Evolutionary conservation across 2,888 invertebrate species (phyloP).

Genomic region (Cantharis flavilabris): DNA sequence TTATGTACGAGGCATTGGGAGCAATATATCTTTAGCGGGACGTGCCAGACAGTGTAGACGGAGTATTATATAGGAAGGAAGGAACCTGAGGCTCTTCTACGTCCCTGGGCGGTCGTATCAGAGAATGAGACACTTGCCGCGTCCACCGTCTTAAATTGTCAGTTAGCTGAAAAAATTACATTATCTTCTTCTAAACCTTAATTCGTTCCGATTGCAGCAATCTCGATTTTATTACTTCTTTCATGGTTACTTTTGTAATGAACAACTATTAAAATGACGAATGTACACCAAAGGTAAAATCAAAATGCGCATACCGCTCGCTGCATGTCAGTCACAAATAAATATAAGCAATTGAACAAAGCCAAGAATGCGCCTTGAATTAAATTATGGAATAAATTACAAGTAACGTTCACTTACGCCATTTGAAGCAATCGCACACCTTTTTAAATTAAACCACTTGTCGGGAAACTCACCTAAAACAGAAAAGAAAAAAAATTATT

Average conservation of each 20-base stretch:
- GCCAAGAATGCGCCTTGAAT: conserved; percentile 49
- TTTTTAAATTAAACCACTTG: conserved; percentile 20
- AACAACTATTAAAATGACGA: conserved; percentile 47
- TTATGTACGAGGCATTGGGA: conserved; percentile 59
- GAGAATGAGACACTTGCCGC: conserved; percentile 55
- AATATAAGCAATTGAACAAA: conserved; percentile 46
- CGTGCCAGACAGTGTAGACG: conserved; percentile 58
- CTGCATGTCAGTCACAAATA: conserved; percentile 47
- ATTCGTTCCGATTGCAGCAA: conserved; percentile 23
- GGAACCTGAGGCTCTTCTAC: conserved; percentile 50
- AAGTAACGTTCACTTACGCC: conserved; percentile 41
- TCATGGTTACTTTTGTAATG: neutral
- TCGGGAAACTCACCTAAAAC: conserved; percentile 42
- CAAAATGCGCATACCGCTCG: conserved; percentile 50
- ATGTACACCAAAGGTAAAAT: conserved; percentile 46
- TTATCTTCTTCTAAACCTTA: conserved; percentile 24
- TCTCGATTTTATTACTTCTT: conserved; percentile 3
- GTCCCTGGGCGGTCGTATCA: conserved; percentile 54
- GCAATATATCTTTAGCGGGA: conserved; percentile 56
- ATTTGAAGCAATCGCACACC: conserved; percentile 16
- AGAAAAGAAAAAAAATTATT: conserved; percentile 18
- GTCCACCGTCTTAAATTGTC: conserved; percentile 52
- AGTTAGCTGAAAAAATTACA: conserved; percentile 51
- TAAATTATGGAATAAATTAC: conserved; percentile 41
- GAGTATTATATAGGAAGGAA: conserved; percentile 56